Evolutionary conservation across 1,140 invertebrate genomes (phyloP).

Genomic region (Tetraneura akinire): DNA sequence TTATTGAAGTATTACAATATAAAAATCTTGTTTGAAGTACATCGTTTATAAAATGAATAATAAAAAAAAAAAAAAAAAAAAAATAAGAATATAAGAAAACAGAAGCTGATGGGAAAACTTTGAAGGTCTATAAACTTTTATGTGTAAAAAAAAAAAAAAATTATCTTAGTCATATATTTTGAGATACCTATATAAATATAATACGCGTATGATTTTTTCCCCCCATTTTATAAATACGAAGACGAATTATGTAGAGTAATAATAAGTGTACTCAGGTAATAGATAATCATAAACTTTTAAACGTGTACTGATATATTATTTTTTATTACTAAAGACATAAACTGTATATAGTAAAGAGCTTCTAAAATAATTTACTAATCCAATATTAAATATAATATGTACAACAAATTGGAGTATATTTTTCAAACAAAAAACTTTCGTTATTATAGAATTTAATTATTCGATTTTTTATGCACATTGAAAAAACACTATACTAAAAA

Average conservation of each 20-base stretch:
- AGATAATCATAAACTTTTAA: no score
- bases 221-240: neutral
- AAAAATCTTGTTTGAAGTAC: neutral
- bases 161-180: neutral
- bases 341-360: no score
- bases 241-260: neutral
- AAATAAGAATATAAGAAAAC: constrained; percentile 20
- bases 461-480: no score
- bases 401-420: no score
- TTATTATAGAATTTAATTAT: no score
- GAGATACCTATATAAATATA: constrained; percentile 5
- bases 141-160: constrained; percentile 4
- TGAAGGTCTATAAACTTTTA: constrained; percentile 24
- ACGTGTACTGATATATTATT: no score
- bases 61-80: neutral
- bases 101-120: constrained; percentile 22
- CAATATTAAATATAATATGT: no score
- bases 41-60: neutral
- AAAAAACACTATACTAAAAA: no score
- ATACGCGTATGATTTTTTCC: neutral
- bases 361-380: no score
- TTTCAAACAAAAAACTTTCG: no score
- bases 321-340: no score
- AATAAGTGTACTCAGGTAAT: no score
- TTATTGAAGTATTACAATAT: constrained; percentile 25